Evolutionary conservation across 2,888 invertebrate species (phyloP).

Genomic region (Shargacucullia verbasci): DNA sequence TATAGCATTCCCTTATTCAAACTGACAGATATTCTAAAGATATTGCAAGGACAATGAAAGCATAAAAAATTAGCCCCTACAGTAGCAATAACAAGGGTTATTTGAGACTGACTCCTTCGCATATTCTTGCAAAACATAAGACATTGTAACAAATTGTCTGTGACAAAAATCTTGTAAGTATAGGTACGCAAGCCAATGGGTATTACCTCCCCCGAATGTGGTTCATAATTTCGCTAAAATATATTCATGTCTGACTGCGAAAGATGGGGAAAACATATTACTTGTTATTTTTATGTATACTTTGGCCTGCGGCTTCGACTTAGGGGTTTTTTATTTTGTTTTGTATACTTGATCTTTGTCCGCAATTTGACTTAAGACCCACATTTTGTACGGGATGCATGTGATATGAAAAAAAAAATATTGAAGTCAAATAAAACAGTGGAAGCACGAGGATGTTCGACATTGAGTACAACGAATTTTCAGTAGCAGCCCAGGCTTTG

Average conservation of each 20-base stretch:
- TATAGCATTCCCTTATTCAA: not conserved
- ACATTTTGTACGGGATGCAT: too few species aligned
- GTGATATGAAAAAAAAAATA: too few species aligned
- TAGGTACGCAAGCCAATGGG: slow-evolving; percentile 36
- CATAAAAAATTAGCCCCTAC: slow-evolving; percentile 27
- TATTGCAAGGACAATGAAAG: slow-evolving; percentile 10
- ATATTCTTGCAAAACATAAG: slow-evolving; percentile 30
- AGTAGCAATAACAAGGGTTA: slow-evolving; percentile 33
- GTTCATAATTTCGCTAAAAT: slow-evolving; percentile 50
- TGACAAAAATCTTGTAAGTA: slow-evolving; percentile 44
- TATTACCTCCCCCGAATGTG: slow-evolving; percentile 45
- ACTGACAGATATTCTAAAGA: not conserved
- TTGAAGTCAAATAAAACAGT: too few species aligned
- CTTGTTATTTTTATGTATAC: slow-evolving; percentile 29
- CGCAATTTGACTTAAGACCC: too few species aligned
- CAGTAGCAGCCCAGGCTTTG: too few species aligned
- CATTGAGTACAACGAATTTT: too few species aligned
- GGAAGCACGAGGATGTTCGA: too few species aligned
- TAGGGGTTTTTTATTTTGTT: slow-evolving; percentile 7
- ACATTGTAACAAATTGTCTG: slow-evolving; percentile 40
- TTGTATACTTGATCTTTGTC: slow-evolving; percentile 12
- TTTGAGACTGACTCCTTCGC: slow-evolving; percentile 27
- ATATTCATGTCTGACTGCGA: slow-evolving; percentile 38
- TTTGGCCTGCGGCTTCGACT: not conserved
- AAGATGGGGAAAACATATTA: slow-evolving; percentile 41